Conservation (phyloP, 2,113 vertebrate genomes). For the Dermatemys mawii region DNA sequence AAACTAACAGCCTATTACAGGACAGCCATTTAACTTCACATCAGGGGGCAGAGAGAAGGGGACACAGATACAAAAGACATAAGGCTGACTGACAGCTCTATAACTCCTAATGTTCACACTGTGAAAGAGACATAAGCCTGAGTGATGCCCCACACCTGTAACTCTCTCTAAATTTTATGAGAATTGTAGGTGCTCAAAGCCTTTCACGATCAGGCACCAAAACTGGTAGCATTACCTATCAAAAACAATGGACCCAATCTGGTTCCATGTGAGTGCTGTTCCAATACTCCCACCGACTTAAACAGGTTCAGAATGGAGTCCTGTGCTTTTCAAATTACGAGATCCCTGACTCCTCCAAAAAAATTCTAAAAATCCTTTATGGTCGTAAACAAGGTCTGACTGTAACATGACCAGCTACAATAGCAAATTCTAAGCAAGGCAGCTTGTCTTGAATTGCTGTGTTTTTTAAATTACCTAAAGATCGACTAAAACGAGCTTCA, state of each 20-base stretch:
- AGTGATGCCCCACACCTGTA: background rate
- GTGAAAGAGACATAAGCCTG: background rate
- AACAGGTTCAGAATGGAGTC: background rate
- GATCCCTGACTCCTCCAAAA: conserved; percentile 32
- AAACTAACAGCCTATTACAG: conserved; percentile 35
- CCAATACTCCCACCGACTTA: background rate
- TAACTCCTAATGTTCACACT: background rate
- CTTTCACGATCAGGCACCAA: background rate
- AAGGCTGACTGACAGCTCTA: background rate
- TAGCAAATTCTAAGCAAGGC: conserved; percentile 49
- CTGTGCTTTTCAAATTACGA: background rate
- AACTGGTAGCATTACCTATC: background rate
- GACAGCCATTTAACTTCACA: background rate
- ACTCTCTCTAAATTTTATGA: background rate
- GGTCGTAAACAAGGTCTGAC: background rate
- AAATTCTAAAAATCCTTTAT: conserved; percentile 37
- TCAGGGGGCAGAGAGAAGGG: background rate
- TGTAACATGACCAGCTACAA: background rate
- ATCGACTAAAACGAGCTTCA: background rate
- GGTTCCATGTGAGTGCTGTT: background rate
- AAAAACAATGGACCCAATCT: background rate
- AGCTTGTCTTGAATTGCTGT: conserved; percentile 20
- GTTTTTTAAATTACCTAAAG: conserved; percentile 18
- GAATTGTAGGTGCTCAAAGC: background rate
- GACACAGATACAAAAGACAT: background rate